A percentile compares a stretch with the other conserved stretches of the same genome.
phyloP scores from a whole-genome alignment of 2,888 invertebrate genomes.

The Acleris sparsana region DNA sequence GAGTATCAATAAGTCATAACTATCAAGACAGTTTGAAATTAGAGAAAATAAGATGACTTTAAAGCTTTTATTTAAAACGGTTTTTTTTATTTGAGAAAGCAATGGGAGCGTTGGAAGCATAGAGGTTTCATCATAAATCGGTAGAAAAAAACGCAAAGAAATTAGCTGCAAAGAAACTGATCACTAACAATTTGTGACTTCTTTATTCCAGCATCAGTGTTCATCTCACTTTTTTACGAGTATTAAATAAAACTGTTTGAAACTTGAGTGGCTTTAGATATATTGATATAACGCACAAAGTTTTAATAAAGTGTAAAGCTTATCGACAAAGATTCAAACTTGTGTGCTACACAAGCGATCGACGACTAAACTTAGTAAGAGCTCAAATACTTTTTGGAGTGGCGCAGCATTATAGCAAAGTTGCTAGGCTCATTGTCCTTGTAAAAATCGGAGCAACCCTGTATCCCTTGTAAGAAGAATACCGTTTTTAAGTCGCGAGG shows the following conservation, averaged over 20 bases:
- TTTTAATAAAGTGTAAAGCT: conserved; percentile 8
- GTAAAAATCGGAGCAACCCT: not conserved
- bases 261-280: not conserved
- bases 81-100: too few relatives aligned
- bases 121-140: too few relatives aligned
- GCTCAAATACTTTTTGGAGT: not conserved
- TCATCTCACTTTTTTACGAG: not conserved
- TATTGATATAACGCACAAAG: conserved; percentile 9
- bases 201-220: not conserved
- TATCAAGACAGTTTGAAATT: too few relatives aligned
- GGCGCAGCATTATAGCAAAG: not conserved
- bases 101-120: too few relatives aligned
- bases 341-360: not conserved
- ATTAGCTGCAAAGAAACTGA: too few relatives aligned
- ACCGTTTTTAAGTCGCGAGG: conserved; percentile 53
- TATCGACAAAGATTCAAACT: not conserved
- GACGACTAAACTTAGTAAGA: not conserved
- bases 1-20: too few relatives aligned
- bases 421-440: conserved; percentile 12
- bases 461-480: conserved; percentile 49
- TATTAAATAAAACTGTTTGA: not conserved
- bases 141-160: too few relatives aligned
- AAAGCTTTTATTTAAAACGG: too few relatives aligned
- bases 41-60: too few relatives aligned
- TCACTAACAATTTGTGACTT: too few relatives aligned